Percentiles rank a stretch among this genome's conserved stretches.
Conservation (phyloP, 1,140 invertebrate species). For the Acromyrmex charruanus region DNA sequence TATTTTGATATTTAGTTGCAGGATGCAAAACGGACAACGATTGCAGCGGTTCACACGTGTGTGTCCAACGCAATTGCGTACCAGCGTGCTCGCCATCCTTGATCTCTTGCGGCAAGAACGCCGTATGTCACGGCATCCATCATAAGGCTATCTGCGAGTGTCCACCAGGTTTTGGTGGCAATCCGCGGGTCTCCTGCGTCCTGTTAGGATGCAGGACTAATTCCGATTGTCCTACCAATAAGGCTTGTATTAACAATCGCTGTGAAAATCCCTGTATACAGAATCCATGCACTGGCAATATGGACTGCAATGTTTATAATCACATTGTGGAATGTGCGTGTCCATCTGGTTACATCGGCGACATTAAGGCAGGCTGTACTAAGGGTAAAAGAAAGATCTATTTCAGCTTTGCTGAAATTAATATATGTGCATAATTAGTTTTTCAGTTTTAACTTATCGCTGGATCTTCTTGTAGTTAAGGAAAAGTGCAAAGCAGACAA, state of each 20-base stretch:
- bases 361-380: slow-evolving; percentile 89
- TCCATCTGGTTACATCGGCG: slow-evolving; percentile 91
- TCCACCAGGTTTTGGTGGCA: slow-evolving; percentile 92
- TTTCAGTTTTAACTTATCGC: not conserved
- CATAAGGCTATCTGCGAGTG: slow-evolving; percentile 94
- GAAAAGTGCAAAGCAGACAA: slow-evolving; percentile 91
- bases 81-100: slow-evolving; percentile 91
- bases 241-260: slow-evolving; percentile 93
- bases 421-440: not conserved
- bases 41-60: slow-evolving; percentile 92
- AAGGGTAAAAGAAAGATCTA: slow-evolving; percentile 80
- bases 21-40: slow-evolving; percentile 92
- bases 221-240: slow-evolving; percentile 91
- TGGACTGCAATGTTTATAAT: slow-evolving; percentile 92
- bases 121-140: slow-evolving; percentile 92
- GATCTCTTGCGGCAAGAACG: slow-evolving; percentile 90
- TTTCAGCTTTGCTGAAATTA: not conserved
- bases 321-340: slow-evolving; percentile 93
- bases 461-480: slow-evolving; percentile 80
- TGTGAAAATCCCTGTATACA: slow-evolving; percentile 92
- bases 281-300: slow-evolving; percentile 90
- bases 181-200: slow-evolving; percentile 92
- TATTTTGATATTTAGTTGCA: slow-evolving; percentile 81
- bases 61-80: slow-evolving; percentile 92
- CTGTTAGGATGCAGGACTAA: slow-evolving; percentile 92